Conservation (phyloP, 2,888 invertebrate genomes). For the Argyra leucocephala region DNA sequence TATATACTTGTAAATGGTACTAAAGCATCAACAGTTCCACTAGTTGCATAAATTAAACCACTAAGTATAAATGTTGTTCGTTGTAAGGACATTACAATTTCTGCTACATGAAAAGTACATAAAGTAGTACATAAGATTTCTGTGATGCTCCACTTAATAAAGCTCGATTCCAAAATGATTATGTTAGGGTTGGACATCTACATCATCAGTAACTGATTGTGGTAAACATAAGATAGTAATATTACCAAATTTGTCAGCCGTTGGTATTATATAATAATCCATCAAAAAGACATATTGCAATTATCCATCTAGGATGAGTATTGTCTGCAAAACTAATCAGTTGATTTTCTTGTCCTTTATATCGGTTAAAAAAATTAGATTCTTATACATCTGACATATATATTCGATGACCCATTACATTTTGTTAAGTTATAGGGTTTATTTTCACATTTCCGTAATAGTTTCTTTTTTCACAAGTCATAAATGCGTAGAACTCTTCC, state of each 20-base stretch:
- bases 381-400: conserved; percentile 95
- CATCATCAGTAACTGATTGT: conserved; percentile 87
- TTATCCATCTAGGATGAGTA: conserved; percentile 93
- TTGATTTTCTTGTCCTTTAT: conserved; percentile 92
- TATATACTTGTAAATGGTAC: conserved; percentile 92
- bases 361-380: conserved; percentile 90
- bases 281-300: conserved; percentile 80
- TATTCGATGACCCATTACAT: conserved; percentile 89
- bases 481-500: conserved; percentile 87
- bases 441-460: conserved; percentile 96
- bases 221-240: conserved; percentile 83
- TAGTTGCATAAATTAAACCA: conserved; percentile 92
- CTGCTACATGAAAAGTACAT: conserved; percentile 91
- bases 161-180: conserved; percentile 91
- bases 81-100: conserved; percentile 89
- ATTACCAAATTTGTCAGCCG: conserved; percentile 97
- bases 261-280: conserved; percentile 93
- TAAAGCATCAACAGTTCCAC: conserved; percentile 86
- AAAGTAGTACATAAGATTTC: conserved; percentile 89
- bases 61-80: conserved; percentile 94
- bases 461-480: conserved; percentile 92
- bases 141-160: conserved; percentile 93
- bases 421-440: conserved; percentile 89
- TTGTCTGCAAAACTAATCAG: conserved; percentile 97
- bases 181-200: conserved; percentile 97